A percentile compares a stretch with the other conserved stretches of the same genome.
These are phyloP conservation scores for Syngnathus typhle DNA, from an alignment of 2,113 vertebrate species.

Conservation along the genomic window DNA sequence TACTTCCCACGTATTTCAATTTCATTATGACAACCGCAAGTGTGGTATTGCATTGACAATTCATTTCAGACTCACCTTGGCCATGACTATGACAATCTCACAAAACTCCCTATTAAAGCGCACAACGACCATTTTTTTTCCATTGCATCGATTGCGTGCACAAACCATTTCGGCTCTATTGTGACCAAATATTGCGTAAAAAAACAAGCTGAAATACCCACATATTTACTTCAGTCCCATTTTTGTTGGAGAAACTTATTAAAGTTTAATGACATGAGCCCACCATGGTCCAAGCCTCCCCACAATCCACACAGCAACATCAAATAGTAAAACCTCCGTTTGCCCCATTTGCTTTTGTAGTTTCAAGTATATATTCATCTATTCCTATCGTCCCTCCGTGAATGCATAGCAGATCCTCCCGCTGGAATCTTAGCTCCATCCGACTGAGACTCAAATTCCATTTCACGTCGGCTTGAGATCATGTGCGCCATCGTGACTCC, in stretches of 20 bases:
- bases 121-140: slow-evolving; percentile 41
- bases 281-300: slow-evolving; percentile 23
- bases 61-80: background rate
- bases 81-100: slow-evolving; percentile 21
- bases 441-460: slow-evolving; percentile 62
- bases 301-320: slow-evolving; percentile 54
- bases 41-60: background rate
- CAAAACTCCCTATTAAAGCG: slow-evolving; percentile 30
- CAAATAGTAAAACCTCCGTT: slow-evolving; percentile 59
- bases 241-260: slow-evolving; percentile 42
- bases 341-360: slow-evolving; percentile 36
- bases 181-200: slow-evolving; percentile 6
- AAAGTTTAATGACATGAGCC: slow-evolving; percentile 60
- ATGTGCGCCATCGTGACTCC: slow-evolving; percentile 45
- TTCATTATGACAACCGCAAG: background rate
- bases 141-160: slow-evolving; percentile 30
- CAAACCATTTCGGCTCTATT: slow-evolving; percentile 13
- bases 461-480: slow-evolving; percentile 67
- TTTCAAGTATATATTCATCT: slow-evolving; percentile 7
- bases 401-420: slow-evolving; percentile 49
- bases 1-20: too few species aligned
- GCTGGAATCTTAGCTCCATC: slow-evolving; percentile 48
- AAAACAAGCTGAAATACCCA: slow-evolving; percentile 9
- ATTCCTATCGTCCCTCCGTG: slow-evolving; percentile 34
- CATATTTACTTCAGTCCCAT: slow-evolving; percentile 33